Conservation (phyloP, 2,113 vertebrate species). For the Ailurus styani region DNA sequence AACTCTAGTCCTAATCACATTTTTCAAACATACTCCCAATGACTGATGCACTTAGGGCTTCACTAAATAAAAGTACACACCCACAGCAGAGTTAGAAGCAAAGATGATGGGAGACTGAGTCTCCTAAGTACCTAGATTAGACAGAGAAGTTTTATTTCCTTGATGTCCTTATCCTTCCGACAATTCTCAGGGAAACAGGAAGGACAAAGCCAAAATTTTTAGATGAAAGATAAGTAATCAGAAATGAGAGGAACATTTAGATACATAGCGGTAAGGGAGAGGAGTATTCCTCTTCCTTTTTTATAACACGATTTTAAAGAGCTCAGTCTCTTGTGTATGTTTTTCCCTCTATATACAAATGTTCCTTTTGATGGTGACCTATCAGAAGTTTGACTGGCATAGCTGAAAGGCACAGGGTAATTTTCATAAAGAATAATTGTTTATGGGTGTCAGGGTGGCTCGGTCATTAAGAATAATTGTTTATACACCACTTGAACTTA, state of each 20-base stretch:
- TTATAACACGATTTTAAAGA: not conserved
- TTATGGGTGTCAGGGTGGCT: not conserved
- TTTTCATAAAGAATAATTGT: not conserved
- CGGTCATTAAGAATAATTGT: not conserved
- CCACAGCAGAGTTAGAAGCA: not conserved
- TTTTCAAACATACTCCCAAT: not conserved
- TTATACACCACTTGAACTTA: not conserved
- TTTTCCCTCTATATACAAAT: not conserved
- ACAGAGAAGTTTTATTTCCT: not conserved
- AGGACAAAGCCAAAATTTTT: not conserved
- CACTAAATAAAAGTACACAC: not conserved
- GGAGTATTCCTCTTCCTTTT: not conserved
- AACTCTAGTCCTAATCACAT: not conserved
- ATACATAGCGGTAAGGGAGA: rapidly evolving
- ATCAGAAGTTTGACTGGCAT: not conserved
- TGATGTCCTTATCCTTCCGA: not conserved
- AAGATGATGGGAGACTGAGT: not conserved
- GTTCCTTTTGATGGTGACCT: not conserved
- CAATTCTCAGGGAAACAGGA: not conserved
- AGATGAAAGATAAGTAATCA: not conserved
- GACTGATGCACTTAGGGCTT: not conserved
- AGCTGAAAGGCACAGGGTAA: not conserved
- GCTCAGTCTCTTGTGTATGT: not conserved
- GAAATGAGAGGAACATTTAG: not conserved
- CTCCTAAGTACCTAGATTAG: not conserved